Evolutionary conservation across 2,797 vertebrate genomes (phyloP).

Genomic region (Kryptopterus vitreolus): DNA sequence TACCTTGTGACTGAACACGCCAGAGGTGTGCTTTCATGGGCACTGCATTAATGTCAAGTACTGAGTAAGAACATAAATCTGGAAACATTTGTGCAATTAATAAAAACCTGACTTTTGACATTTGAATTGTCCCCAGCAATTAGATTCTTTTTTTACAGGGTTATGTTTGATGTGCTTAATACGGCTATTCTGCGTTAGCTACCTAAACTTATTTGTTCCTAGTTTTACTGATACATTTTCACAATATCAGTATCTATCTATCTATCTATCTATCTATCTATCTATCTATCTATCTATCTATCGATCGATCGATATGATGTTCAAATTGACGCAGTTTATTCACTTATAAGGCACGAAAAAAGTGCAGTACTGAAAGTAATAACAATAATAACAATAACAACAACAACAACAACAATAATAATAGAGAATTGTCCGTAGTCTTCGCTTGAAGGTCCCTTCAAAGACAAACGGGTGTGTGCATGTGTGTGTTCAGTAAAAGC

Average conservation of each 20-base stretch:
- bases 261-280: not conserved
- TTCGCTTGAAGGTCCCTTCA: not conserved
- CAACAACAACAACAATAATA: not conserved
- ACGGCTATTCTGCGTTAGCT: not conserved
- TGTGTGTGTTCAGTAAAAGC: constrained; percentile 24
- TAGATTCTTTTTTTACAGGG: too few relatives aligned
- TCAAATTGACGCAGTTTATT: not conserved
- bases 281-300: not conserved
- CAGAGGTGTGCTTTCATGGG: not conserved
- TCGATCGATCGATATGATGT: not conserved
- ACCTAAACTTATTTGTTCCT: not conserved
- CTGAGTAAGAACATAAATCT: not conserved
- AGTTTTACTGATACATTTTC: not conserved
- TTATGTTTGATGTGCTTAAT: not conserved
- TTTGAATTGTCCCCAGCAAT: not conserved
- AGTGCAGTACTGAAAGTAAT: not conserved
- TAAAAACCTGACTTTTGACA: not conserved
- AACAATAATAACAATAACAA: not conserved
- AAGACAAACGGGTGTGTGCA: not conserved
- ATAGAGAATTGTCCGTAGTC: not conserved
- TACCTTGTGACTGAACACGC: not conserved
- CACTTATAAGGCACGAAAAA: too few relatives aligned
- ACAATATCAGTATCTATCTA: not conserved
- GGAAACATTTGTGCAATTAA: not conserved
- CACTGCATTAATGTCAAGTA: not conserved